Percentiles rank a stretch among this genome's conserved stretches.
These are phyloP conservation scores for Conus ventricosus DNA, from an alignment of 1,140 invertebrate genomes.

Conservation along the genomic window DNA sequence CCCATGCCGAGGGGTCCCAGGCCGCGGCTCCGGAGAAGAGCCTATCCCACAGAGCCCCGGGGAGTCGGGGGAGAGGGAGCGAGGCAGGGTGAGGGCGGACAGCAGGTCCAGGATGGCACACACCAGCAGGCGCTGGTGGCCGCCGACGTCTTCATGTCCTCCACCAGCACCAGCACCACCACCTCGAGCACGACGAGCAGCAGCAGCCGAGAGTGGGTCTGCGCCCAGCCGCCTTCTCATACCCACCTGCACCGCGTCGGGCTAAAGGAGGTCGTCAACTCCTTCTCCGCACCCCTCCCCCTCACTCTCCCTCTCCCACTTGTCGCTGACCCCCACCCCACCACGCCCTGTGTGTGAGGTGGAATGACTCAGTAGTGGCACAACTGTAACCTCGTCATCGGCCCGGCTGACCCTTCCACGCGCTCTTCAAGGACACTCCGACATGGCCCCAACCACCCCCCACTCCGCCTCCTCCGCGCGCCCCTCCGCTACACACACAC, in stretches of 20 bases:
- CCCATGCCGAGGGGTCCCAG: not conserved
- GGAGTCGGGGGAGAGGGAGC: not conserved
- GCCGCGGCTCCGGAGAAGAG: no score
- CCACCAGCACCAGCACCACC: not conserved
- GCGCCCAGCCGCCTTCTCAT: not conserved
- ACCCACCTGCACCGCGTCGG: not conserved
- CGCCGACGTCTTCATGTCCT: conserved; percentile 13
- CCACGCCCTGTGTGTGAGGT: no score
- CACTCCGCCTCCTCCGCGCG: not conserved
- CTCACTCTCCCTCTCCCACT: no score
- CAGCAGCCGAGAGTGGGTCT: not conserved
- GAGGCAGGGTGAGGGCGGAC: conserved; percentile 25
- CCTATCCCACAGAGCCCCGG: no score
- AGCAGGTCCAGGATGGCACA: conserved; percentile 22
- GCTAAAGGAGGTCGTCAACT: no score
- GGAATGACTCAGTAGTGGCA: no score
- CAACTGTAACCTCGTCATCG: not conserved
- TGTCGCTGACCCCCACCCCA: no score
- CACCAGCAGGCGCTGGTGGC: conserved; percentile 25
- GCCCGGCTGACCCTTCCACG: not conserved
- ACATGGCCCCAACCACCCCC: not conserved
- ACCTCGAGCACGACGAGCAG: not conserved
- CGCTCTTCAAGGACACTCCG: not conserved
- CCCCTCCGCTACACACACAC: not conserved
- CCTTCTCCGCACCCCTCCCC: no score